Percentiles rank a stretch among this genome's conserved stretches.
These are phyloP conservation scores for Mactra quadrangularis DNA, from an alignment of 1,140 invertebrate genomes.

Conservation along the genomic window DNA sequence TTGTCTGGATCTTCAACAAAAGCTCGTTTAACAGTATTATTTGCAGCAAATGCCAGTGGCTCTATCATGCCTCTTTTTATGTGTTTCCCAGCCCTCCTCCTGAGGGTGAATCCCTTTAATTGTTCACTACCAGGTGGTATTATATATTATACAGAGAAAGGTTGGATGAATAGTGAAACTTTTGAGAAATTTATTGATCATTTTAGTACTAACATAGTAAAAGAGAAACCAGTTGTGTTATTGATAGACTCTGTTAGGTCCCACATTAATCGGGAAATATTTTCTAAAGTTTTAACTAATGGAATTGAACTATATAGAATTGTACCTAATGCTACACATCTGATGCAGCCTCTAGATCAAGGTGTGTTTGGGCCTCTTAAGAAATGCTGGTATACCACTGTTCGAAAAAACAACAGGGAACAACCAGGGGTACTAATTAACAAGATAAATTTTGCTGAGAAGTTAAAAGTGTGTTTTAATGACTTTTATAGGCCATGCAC, in stretches of 20 bases:
- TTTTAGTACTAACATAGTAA: constrained; percentile 40
- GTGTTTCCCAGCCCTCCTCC: constrained; percentile 16
- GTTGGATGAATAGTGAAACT: constrained; percentile 47
- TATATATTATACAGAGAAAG: constrained; percentile 37
- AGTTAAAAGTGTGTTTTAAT: constrained; percentile 39
- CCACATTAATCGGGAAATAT: neutral
- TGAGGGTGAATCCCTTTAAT: constrained; percentile 33
- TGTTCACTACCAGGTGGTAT: constrained; percentile 9
- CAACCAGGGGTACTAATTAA: constrained; percentile 25
- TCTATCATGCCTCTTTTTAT: constrained; percentile 51
- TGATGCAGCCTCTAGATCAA: constrained; percentile 58
- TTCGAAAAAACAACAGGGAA: constrained; percentile 35
- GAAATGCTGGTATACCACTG: constrained; percentile 40
- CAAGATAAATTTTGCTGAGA: constrained; percentile 57
- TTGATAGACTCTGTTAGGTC: constrained; percentile 34
- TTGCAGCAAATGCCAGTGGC: constrained; percentile 36
- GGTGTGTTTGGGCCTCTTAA: constrained; percentile 56
- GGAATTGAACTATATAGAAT: constrained; percentile 60
- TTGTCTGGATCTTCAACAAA: constrained; percentile 23
- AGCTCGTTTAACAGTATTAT: constrained; percentile 39
- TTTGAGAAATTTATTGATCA: constrained; percentile 42
- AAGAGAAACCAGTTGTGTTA: constrained; percentile 51
- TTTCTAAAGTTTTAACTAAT: constrained; percentile 12
- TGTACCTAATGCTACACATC: constrained; percentile 50
- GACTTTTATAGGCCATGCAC: constrained; percentile 52